These are phyloP conservation scores for Montipora cactus DNA, from an alignment of 64 coral and sea anemone species.

Conservation along the genomic window DNA sequence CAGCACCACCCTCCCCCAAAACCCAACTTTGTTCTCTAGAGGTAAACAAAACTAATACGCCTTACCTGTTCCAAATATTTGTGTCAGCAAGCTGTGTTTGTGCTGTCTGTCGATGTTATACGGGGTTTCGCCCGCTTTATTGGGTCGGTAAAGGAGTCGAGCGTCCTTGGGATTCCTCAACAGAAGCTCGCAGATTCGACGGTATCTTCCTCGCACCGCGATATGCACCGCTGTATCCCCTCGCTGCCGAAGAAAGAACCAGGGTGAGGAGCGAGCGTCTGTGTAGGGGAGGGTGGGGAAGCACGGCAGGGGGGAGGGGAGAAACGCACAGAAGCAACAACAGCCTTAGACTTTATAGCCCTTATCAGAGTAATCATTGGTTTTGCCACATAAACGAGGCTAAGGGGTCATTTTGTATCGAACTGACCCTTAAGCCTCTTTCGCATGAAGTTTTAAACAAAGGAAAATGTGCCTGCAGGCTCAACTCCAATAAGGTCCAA, in stretches of 20 bases:
- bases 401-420: too few relatives aligned
- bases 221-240: conserved; percentile 94
- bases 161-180: conserved; percentile 93
- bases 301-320: too few relatives aligned
- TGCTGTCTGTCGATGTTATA: conserved; percentile 97
- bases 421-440: too few relatives aligned
- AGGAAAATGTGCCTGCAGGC: too few relatives aligned
- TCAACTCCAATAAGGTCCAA: too few relatives aligned
- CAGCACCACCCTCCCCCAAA: too few relatives aligned
- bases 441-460: too few relatives aligned
- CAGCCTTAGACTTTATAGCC: too few relatives aligned
- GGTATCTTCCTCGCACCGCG: conserved; percentile 88
- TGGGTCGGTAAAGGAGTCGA: conserved; percentile 86
- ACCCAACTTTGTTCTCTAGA: too few relatives aligned
- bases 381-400: too few relatives aligned
- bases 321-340: neutral
- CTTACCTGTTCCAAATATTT: conserved; percentile 95
- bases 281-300: neutral
- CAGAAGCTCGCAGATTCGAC: conserved; percentile 88
- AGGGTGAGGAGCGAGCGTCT: neutral
- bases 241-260: conserved; percentile 61
- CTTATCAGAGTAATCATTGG: too few relatives aligned
- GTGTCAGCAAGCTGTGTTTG: conserved; percentile 89
- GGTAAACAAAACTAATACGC: neutral
- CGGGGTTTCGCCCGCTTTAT: conserved; percentile 94